phyloP scores from a whole-genome alignment of 92 coral and sea anemone genomes.

The Hydrozoanthus gracilis region DNA sequence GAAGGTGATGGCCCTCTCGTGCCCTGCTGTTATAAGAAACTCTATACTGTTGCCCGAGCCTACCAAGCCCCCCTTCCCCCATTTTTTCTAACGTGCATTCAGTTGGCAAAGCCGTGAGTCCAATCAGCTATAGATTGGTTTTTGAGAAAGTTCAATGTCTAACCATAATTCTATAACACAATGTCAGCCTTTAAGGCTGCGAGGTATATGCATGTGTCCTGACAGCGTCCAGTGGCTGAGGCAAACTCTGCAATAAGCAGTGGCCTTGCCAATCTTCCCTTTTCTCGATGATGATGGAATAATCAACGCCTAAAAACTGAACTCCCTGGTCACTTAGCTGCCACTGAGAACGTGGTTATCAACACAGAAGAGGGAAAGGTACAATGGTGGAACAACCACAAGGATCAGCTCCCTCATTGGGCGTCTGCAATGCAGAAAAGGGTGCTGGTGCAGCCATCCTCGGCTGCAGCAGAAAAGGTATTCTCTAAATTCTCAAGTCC shows the following conservation, averaged over 20 bases:
- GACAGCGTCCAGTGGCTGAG: conserved; percentile 28
- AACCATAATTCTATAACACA: background rate
- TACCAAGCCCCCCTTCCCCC: conserved; percentile 38
- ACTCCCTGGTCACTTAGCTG: too few species aligned
- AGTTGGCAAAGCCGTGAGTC: conserved; percentile 29
- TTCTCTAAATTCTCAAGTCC: too few species aligned
- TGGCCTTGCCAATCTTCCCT: background rate
- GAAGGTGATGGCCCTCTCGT: conserved; percentile 38
- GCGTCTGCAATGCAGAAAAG: too few species aligned
- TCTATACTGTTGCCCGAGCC: conserved; percentile 31
- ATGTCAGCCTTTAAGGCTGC: too few species aligned
- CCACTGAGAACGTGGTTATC: too few species aligned
- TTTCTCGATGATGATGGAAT: background rate
- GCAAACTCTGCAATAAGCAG: background rate
- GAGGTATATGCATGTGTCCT: too few species aligned
- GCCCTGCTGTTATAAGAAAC: conserved; percentile 23
- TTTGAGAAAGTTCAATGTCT: conserved; percentile 28
- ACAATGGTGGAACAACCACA: too few species aligned
- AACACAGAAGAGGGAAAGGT: too few species aligned
- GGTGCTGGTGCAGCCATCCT: too few species aligned
- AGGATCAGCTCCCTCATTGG: too few species aligned
- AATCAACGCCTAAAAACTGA: too few species aligned
- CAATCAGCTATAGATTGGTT: conserved; percentile 41
- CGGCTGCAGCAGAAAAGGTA: too few species aligned
- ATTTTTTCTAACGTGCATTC: conserved; percentile 36